Conservation (phyloP, 2,888 invertebrate species). For the Linnaemya tessellans region DNA sequence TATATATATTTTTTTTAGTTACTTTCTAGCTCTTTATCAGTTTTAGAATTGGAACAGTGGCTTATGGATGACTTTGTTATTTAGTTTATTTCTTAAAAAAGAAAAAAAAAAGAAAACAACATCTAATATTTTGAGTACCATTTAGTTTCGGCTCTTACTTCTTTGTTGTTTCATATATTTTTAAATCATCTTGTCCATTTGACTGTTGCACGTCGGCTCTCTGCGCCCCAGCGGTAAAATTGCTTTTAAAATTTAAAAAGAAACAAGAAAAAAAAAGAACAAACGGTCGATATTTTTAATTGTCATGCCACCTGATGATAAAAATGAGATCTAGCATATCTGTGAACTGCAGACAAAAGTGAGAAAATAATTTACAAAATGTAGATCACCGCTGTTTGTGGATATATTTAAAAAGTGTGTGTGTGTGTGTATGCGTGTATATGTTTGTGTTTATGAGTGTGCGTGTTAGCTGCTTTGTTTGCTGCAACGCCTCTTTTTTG, state of each 20-base stretch:
- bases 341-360: constrained; percentile 50
- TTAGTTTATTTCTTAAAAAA: constrained; percentile 38
- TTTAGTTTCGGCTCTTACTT: constrained; percentile 65
- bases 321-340: constrained; percentile 28
- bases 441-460: background rate
- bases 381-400: constrained; percentile 17
- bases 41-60: constrained; percentile 46
- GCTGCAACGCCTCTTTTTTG: constrained; percentile 52
- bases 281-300: constrained; percentile 74
- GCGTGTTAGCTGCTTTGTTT: constrained; percentile 40
- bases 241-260: constrained; percentile 35
- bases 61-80: constrained; percentile 66
- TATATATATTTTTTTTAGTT: constrained; percentile 25
- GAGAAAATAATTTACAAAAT: constrained; percentile 68
- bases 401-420: background rate
- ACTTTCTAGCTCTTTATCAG: constrained; percentile 20
- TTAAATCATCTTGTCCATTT: constrained; percentile 40
- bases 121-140: constrained; percentile 67
- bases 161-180: constrained; percentile 16
- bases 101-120: background rate
- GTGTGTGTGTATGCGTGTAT: too few species aligned
- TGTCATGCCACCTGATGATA: constrained; percentile 78
- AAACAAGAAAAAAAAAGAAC: constrained; percentile 5
- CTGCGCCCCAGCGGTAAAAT: constrained; percentile 52
- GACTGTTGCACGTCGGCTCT: constrained; percentile 31